phyloP scores from a whole-genome alignment of 1,140 invertebrate genomes.

The Phenacoccus solenopsis region DNA sequence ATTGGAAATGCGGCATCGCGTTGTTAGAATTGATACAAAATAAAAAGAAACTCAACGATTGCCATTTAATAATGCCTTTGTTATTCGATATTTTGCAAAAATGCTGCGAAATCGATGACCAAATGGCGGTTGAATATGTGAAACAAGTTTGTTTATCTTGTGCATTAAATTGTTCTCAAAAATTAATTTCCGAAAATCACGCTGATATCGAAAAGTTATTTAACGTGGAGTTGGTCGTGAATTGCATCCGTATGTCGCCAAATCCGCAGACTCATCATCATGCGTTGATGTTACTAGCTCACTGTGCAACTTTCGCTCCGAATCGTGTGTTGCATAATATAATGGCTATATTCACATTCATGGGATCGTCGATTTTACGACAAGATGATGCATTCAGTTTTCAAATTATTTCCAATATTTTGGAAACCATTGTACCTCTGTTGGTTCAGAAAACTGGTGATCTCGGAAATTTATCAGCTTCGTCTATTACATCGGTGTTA shows the following conservation, averaged over 20 bases:
- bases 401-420: slow-evolving; percentile 79
- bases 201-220: slow-evolving; percentile 39
- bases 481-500: slow-evolving; percentile 52
- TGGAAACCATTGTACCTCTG: slow-evolving; percentile 79
- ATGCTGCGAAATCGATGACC: slow-evolving; percentile 66
- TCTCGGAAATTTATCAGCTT: slow-evolving; percentile 35
- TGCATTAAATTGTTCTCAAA: slow-evolving; percentile 56
- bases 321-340: slow-evolving; percentile 78
- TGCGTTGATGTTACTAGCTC: slow-evolving; percentile 64
- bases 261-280: slow-evolving; percentile 92
- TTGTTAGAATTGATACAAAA: slow-evolving; percentile 72
- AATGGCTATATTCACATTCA: slow-evolving; percentile 91
- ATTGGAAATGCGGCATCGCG: slow-evolving; percentile 65
- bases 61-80: slow-evolving; percentile 49
- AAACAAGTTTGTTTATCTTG: slow-evolving; percentile 73
- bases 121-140: slow-evolving; percentile 71
- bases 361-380: slow-evolving; percentile 76
- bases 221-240: slow-evolving; percentile 70
- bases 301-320: slow-evolving; percentile 60
- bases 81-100: slow-evolving; percentile 69
- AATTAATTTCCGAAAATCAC: slow-evolving; percentile 38
- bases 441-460: slow-evolving; percentile 43
- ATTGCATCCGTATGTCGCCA: slow-evolving; percentile 73
- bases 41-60: slow-evolving; percentile 59
- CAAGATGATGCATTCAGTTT: slow-evolving; percentile 91